Evolutionary conservation across 2,797 vertebrate species (phyloP), one percentile per base, ranked within the genome.

Genomic region (Brachyalestes nurse): DNA sequence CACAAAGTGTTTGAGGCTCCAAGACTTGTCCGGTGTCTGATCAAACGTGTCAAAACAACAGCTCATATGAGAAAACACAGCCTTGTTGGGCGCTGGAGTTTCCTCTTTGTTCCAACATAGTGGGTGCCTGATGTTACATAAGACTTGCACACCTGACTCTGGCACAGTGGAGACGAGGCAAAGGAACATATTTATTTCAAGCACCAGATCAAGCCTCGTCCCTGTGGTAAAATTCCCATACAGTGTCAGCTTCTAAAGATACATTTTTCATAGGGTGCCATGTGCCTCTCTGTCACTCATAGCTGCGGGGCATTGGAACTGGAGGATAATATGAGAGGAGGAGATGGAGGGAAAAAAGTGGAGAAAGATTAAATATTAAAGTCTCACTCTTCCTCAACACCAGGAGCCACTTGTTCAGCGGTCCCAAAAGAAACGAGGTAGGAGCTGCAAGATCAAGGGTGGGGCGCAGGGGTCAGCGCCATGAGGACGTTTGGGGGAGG

Each of bases 351-450:
- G 77, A 73, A 75, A 42, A 75, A 73, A 78, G 85, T 79, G 70
- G 23, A 49, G 57, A 87, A 85, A 78, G 76, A 92, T 93, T 67
- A 93, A 93, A 92, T 93, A 92, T 94, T 94, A 87, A 93, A 91
- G 85, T 88, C 72, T 61, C 4, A 28, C 83, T 88, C 80, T 89
- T 83, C 80, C 82, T 86, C 82, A 67, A 86, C 86, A 87, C 80
- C 71, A 23, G 70, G 42, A 84, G 85, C 81, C 87, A 81, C 87
- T 88, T 83, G 82, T 87, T 84, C 82, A 14, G 49, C 45, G 57
- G 76, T 83, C 86, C 84, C 86, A 64, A 77, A 78, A 78, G 81
- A 61, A 83, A 77, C 77, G 79, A 83, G 75, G 75, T 81, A 69
- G 80, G 79, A 81, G 72, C 58, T 81, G 65, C 84, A 38, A 67